phyloP scores from a whole-genome alignment of 2,888 invertebrate genomes.

The Craniophora ligustri region DNA sequence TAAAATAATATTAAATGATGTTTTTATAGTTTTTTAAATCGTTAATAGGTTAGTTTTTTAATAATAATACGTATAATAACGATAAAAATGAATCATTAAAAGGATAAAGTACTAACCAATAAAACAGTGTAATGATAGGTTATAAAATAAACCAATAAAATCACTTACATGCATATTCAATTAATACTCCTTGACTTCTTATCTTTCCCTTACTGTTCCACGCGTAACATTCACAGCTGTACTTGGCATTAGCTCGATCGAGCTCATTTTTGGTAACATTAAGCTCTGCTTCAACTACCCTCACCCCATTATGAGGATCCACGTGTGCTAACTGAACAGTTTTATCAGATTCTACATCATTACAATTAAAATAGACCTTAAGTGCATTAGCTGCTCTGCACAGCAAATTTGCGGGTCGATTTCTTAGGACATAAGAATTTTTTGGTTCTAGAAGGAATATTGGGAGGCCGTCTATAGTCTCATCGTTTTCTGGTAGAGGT shows the following conservation, averaged over 20 bases:
- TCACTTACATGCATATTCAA: slow-evolving; percentile 96
- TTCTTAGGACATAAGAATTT: slow-evolving; percentile 95
- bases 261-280: slow-evolving; percentile 94
- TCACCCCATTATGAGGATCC: slow-evolving; percentile 93
- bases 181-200: slow-evolving; percentile 92
- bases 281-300: slow-evolving; percentile 92
- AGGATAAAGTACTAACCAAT: not conserved
- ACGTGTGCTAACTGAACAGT: slow-evolving; percentile 92
- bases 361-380: slow-evolving; percentile 94
- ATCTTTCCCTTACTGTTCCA: slow-evolving; percentile 94
- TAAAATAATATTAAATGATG: too few relatives aligned
- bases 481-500: slow-evolving; percentile 87
- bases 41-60: too few relatives aligned
- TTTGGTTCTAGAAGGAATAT: slow-evolving; percentile 96
- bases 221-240: slow-evolving; percentile 95
- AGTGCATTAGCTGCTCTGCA: slow-evolving; percentile 97
- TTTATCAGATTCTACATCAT: slow-evolving; percentile 88
- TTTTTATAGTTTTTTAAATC: too few relatives aligned
- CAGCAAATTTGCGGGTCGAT: slow-evolving; percentile 94
- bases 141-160: not conserved
- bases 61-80: too few relatives aligned
- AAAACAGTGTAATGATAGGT: not conserved
- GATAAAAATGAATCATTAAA: not conserved
- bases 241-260: slow-evolving; percentile 94
- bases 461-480: slow-evolving; percentile 92